Base-by-base conservation (phyloP, 2,797 vertebrate genomes). In the Pseudochaenichthys georgianus region DNA sequence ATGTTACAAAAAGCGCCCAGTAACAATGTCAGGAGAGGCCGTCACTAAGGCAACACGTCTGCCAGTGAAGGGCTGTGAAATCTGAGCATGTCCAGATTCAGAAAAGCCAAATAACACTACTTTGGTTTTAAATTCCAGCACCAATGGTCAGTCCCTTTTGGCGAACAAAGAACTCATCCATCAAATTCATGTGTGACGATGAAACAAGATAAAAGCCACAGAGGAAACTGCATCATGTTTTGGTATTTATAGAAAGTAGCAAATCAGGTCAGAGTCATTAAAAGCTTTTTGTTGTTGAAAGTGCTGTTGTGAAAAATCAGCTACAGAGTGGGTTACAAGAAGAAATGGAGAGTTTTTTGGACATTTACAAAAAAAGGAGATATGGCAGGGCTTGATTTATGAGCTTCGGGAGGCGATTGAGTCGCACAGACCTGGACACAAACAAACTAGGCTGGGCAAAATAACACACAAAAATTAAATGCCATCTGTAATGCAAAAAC, bases 11-110 rank as follows among this genome's bases (percentile, higher is more conserved):
- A 74, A 2, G 53, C 47, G 2, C n/a, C 50, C 48, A 66, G 23
- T 3, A 31, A 58, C n/a, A 11, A 9, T 43, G 69, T 70, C 51
- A 75, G 17, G 54, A 69, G 58, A 83, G 43, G 66, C 54, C 38
- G 54, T 87, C 72, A 64, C 86, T 75, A 70, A 73, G 73, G 71
- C 73, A 84, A 82, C 73, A 67, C 50, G 47, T 85, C 45, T 6
- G 17, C 64, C 70, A 79, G 67, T 68, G 13, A 67, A 21, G 73
- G 54, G 31, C 46, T 52, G 58, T 68, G 65, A 50, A 48, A 77
- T 85, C 50, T 42, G 69, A 78, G 51, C 12, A 43, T 79, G 57
- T 76, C 59, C 73, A 66, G 46, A 69, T 83, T 77, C 75, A 23
- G 66, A 17, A 19, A 50, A 64, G 17, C 47, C 34, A 6, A 76